Conservation (phyloP, 2,113 vertebrate genomes). For the Neomonachus schauinslandi region DNA sequence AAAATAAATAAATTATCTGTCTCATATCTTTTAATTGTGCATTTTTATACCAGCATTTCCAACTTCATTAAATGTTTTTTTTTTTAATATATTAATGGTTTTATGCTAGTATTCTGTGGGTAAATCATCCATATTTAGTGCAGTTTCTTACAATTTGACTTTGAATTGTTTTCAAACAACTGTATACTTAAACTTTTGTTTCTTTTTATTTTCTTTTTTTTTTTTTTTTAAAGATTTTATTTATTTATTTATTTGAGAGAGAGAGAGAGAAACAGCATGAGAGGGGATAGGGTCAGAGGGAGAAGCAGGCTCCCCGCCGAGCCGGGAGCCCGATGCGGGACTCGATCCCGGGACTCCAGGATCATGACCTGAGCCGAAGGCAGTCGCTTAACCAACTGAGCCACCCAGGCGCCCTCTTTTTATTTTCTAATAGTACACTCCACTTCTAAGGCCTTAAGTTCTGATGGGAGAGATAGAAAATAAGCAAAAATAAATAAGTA, state of each 20-base stretch:
- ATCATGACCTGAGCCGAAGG: too few species aligned
- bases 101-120: background rate
- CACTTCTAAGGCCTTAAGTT: background rate
- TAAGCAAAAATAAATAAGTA: background rate
- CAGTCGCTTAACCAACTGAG: too few species aligned
- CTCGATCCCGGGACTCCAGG: too few species aligned
- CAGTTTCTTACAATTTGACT: background rate
- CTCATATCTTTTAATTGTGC: background rate
- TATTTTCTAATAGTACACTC: background rate
- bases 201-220: background rate
- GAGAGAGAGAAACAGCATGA: too few species aligned
- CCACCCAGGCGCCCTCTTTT: too few species aligned
- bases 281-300: too few species aligned
- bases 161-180: background rate
- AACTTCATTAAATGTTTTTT: background rate
- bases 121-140: background rate
- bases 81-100: background rate
- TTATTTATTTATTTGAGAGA: too few species aligned
- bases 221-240: too few species aligned
- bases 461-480: background rate
- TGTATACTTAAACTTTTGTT: background rate
- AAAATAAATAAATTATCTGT: background rate
- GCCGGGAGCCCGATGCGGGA: too few species aligned
- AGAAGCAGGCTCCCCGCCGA: too few species aligned
- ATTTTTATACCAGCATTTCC: background rate